Evolutionary conservation across 2,797 vertebrate species (phyloP).

Genomic region (Pelobates cultripes): DNA sequence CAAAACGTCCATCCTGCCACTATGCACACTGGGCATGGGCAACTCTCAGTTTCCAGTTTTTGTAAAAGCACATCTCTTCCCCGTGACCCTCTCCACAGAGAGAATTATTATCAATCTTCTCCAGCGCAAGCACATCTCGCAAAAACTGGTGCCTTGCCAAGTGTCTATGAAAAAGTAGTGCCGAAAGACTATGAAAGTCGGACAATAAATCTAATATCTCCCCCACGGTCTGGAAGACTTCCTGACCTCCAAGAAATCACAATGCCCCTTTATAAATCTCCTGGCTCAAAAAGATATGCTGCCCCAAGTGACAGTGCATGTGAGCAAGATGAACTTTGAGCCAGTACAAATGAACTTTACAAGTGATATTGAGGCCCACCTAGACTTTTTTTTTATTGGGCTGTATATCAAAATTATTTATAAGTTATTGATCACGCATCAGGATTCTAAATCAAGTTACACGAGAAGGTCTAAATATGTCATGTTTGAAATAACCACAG

Average conservation of each 20-base stretch:
- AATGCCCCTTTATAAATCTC: conserved; percentile 84
- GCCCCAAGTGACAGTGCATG: conserved; percentile 70
- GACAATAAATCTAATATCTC: conserved; percentile 86
- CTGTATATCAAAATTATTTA: conserved; percentile 63
- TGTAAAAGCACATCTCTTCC: conserved; percentile 91
- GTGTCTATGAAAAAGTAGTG: conserved; percentile 90
- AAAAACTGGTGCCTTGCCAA: conserved; percentile 88
- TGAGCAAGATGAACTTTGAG: conserved; percentile 70
- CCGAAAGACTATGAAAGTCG: conserved; percentile 87
- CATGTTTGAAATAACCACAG: conserved; percentile 26
- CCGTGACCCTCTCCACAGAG: conserved; percentile 83
- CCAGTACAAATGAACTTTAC: conserved; percentile 23
- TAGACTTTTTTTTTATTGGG: conserved; percentile 32
- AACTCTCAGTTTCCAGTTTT: conserved; percentile 85
- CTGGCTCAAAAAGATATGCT: conserved; percentile 76
- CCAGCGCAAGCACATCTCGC: conserved; percentile 74
- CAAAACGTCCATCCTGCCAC: conserved; percentile 77
- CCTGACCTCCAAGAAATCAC: conserved; percentile 88
- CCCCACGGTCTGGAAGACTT: conserved; percentile 84
- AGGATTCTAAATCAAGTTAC: conserved; percentile 39
- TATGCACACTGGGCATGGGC: conserved; percentile 67
- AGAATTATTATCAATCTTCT: conserved; percentile 81
- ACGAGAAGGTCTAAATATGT: conserved; percentile 24
- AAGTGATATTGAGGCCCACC: conserved; percentile 7
- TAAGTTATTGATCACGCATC: conserved; percentile 73